These are phyloP conservation scores for Aricia agestis DNA, from an alignment of 1,140 invertebrate genomes.

Conservation along the genomic window DNA sequence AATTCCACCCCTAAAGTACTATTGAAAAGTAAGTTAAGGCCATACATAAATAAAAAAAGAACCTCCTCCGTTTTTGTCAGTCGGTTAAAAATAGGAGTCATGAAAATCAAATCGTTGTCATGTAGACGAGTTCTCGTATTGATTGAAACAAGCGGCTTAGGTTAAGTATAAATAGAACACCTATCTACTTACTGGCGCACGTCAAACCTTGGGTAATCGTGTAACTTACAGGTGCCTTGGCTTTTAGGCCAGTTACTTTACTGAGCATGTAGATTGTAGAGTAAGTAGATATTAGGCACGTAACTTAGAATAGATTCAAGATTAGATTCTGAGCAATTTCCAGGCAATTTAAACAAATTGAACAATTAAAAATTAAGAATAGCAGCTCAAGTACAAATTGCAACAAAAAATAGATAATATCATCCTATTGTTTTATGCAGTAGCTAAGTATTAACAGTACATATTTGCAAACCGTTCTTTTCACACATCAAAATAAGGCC, in stretches of 20 bases:
- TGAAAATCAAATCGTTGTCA: not conserved
- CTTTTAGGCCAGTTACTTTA: not conserved
- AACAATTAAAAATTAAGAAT: too few relatives aligned
- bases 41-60: too few relatives aligned
- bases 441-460: not conserved
- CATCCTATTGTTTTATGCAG: too few relatives aligned
- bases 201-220: not conserved
- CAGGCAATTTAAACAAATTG: not conserved
- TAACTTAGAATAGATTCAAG: too few relatives aligned
- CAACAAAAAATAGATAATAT: too few relatives aligned
- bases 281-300: not conserved
- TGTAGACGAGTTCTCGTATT: not conserved
- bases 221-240: not conserved
- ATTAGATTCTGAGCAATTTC: not conserved
- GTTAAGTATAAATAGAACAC: not conserved
- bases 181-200: not conserved
- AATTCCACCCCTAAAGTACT: too few relatives aligned
- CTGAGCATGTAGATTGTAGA: not conserved
- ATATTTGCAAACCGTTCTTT: not conserved
- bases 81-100: too few relatives aligned
- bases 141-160: not conserved
- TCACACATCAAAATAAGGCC: not conserved
- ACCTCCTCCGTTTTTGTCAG: too few relatives aligned
- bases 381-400: too few relatives aligned
- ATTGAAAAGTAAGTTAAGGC: too few relatives aligned